Evolutionary conservation across 1,140 invertebrate genomes (phyloP).

Genomic region (Eciton burchellii): DNA sequence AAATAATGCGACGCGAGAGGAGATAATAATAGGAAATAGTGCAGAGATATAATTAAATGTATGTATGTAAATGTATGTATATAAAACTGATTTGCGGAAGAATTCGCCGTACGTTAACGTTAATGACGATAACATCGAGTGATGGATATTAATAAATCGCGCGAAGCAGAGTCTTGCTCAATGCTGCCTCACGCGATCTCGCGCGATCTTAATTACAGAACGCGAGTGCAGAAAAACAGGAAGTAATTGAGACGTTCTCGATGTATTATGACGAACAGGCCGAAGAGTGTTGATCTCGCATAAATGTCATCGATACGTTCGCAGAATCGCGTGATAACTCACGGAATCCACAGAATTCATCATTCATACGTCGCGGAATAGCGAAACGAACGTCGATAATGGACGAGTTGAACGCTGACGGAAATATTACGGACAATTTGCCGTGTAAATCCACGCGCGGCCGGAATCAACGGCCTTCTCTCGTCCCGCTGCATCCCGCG

Average conservation of each 20-base stretch:
- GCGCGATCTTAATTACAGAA: too few relatives aligned
- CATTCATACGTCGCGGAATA: not conserved
- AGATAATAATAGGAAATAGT: not conserved
- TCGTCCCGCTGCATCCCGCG: not conserved
- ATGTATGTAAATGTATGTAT: not conserved
- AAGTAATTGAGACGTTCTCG: not conserved
- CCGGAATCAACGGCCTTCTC: slow-evolving; percentile 17
- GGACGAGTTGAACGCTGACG: not conserved
- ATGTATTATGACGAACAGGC: not conserved
- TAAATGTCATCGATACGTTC: not conserved
- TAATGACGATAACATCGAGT: not conserved
- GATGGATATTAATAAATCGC: slow-evolving; percentile 5
- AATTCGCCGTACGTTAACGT: not conserved
- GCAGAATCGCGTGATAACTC: not conserved
- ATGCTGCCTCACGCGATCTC: not conserved
- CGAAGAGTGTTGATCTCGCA: not conserved
- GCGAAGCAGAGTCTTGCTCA: not conserved
- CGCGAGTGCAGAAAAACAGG: too few relatives aligned
- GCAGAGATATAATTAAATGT: not conserved
- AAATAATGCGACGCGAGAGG: too few relatives aligned
- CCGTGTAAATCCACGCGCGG: not conserved
- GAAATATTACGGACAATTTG: slow-evolving; percentile 53
- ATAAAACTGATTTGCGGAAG: not conserved
- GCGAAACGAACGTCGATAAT: not conserved
- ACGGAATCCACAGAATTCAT: slow-evolving; percentile 3